Evolutionary conservation across 2,113 vertebrate genomes (phyloP), one percentile per base, ranked within the genome.

Genomic region (Smithornis capensis): DNA sequence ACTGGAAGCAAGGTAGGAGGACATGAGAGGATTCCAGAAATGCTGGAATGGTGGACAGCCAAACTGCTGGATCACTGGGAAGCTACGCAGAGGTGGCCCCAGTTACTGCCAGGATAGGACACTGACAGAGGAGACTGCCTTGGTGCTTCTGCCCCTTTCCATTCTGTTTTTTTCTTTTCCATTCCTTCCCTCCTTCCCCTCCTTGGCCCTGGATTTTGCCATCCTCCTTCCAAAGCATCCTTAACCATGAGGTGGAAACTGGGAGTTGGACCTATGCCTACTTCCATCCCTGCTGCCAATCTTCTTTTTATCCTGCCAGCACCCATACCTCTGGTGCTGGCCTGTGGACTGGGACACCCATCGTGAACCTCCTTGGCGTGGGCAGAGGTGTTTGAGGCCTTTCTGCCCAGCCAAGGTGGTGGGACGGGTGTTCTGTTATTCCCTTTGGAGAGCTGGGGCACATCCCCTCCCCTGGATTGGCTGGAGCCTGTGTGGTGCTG

Each of bases 361-460:
- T 76, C 44, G 60, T 38, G 8, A 12, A 17, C 19, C 42, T 59
- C 42, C 42, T 47, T 18, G 42, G 55, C 5, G 0, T 37, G 40
- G 53, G 4, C 4, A 3, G 68, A 22, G 19, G 31, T 9, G 31
- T 45, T 31, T 22, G 24, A 35, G 25, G 55, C 47, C 38, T 63
- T 78, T 55, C 37, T 59, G 44, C 37, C 27, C 44, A 52, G 52
- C 37, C 12, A 28, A 38, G 33, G 19, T 3, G 33, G 37, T 52
- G 50, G 7, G 57, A 22, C 9, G 0, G 14, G 12, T 50, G 33
- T 37, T 37, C 18, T 6, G 18, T 11, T 44, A 40, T 24, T 8
- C 65, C 33, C 68, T 65, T 37, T 24, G 44, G 37, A 45, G 7
- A 74, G 37, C 23, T 45, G 28, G 28, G 27, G 7, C 23, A 59